Conservation (phyloP, 2,888 invertebrate genomes). For the Tricholauxania praeusta region DNA sequence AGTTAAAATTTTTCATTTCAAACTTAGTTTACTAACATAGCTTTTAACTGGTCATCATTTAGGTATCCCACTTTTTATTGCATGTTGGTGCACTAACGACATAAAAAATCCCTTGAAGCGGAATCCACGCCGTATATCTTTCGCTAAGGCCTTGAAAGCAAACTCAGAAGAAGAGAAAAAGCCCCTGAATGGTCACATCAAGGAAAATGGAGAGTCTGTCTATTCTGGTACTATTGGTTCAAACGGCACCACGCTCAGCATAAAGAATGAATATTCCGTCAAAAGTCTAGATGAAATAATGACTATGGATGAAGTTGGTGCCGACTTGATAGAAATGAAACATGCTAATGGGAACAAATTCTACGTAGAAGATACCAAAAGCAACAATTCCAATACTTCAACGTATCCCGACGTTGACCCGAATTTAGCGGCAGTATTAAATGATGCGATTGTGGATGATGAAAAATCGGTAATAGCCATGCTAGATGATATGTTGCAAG, state of each 20-base stretch:
- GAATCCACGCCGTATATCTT: conserved; percentile 54
- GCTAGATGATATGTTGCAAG: conserved; percentile 62
- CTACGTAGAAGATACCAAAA: conserved; percentile 57
- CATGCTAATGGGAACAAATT: conserved; percentile 61
- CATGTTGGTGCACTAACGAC: conserved; percentile 61
- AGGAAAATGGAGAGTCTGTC: conserved; percentile 39
- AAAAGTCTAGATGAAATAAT: conserved; percentile 61
- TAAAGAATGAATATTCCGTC: conserved; percentile 46
- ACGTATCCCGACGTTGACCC: conserved; percentile 35
- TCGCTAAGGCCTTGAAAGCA: conserved; percentile 48
- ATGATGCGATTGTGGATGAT: conserved; percentile 51
- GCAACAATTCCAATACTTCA: conserved; percentile 46
- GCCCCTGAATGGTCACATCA: conserved; percentile 38
- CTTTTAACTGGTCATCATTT: conserved; percentile 30
- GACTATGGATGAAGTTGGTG: conserved; percentile 56
- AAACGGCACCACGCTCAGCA: conserved; percentile 34
- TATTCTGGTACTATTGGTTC: conserved; percentile 24
- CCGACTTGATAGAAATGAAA: conserved; percentile 58
- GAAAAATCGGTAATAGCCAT: conserved; percentile 62
- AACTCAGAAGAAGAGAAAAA: conserved; percentile 16
- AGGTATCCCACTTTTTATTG: conserved; percentile 63
- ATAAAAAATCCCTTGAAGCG: conserved; percentile 53
- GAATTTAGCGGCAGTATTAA: background rate
- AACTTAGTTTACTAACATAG: background rate
- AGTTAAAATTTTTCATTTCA: background rate